These are phyloP conservation scores for Acanthosepion lycidas DNA, from an alignment of 2,888 invertebrate species.

Conservation along the genomic window DNA sequence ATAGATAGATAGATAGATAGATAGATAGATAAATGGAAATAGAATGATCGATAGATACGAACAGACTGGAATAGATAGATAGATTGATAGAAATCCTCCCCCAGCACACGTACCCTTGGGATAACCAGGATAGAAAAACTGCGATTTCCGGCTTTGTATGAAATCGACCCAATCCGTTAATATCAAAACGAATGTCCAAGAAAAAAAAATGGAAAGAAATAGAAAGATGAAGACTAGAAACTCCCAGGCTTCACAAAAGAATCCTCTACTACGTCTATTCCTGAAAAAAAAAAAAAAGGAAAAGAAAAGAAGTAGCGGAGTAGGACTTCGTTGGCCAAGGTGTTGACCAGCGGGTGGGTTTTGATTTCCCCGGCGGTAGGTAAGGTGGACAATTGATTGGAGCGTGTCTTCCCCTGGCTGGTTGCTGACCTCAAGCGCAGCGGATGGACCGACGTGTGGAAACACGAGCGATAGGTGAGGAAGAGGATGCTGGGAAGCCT, in stretches of 20 bases:
- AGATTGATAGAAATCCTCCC: background rate
- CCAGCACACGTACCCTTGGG: background rate
- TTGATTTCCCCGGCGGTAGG: conserved; percentile 33
- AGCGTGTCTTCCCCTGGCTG: background rate
- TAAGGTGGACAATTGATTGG: conserved; percentile 21
- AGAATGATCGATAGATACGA: background rate
- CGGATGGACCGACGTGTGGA: background rate
- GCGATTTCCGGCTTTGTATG: background rate
- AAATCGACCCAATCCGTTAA: background rate
- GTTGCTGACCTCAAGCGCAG: background rate
- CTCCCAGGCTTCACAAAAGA: background rate
- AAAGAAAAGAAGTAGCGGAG: background rate
- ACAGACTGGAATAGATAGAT: background rate
- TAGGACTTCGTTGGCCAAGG: background rate
- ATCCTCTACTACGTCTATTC: background rate
- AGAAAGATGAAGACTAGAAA: background rate
- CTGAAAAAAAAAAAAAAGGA: background rate
- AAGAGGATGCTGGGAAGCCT: background rate
- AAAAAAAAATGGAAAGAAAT: background rate
- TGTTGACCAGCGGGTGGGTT: background rate
- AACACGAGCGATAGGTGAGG: background rate
- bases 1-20: background rate
- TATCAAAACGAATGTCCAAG: background rate
- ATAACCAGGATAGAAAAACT: background rate
- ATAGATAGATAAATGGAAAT: background rate